phyloP scores from a whole-genome alignment of 2,888 invertebrate species.

The Phengaris arion region DNA sequence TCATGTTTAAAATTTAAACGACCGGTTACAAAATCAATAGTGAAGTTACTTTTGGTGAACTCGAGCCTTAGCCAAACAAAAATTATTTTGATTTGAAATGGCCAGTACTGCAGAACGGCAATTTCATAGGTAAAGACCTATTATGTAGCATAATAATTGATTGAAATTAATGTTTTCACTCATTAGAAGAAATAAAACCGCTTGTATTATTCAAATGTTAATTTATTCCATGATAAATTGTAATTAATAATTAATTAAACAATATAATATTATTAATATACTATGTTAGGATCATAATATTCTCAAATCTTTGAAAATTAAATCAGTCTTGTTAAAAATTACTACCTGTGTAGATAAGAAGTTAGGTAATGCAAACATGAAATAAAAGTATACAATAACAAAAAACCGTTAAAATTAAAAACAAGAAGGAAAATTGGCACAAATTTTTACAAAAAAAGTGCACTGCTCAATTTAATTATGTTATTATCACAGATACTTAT shows the following conservation, averaged over 20 bases:
- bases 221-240: constrained; percentile 77
- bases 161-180: no score
- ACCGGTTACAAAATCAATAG: no score
- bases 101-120: no score
- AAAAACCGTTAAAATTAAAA: constrained; percentile 60
- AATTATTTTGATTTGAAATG: no score
- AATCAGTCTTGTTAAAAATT: constrained; percentile 81
- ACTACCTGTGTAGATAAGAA: constrained; percentile 70
- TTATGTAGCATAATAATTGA: no score
- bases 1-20: no score
- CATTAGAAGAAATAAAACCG: constrained; percentile 34
- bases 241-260: constrained; percentile 68
- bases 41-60: no score
- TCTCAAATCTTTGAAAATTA: constrained; percentile 70
- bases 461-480: constrained; percentile 27
- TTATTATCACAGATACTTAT: constrained; percentile 32
- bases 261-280: constrained; percentile 60
- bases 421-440: constrained; percentile 61
- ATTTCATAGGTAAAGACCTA: no score
- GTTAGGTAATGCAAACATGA: constrained; percentile 59
- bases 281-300: constrained; percentile 71
- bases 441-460: constrained; percentile 44
- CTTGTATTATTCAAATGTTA: constrained; percentile 60
- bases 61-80: no score
- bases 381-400: constrained; percentile 55